Evolutionary conservation across 30 jellyfish, hydroid and myxozoan genomes (phyloP).

Genomic region (Aurelia aurita complex sp. Pacific): DNA sequence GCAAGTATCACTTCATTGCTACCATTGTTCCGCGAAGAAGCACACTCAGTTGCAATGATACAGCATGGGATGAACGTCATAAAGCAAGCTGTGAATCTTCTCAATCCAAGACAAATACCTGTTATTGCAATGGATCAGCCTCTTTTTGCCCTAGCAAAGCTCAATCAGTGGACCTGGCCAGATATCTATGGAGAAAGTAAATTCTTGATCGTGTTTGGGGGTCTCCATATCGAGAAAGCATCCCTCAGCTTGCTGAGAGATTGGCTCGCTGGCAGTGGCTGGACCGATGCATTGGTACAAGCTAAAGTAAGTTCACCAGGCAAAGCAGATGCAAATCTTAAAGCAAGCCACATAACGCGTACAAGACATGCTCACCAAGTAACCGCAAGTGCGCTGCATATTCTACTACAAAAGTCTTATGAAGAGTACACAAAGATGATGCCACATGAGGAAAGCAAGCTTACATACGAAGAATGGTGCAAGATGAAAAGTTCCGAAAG

Average conservation of each 20-base stretch:
- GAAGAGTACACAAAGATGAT: not conserved
- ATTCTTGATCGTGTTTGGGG: constrained; percentile 54
- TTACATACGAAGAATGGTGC: constrained; percentile 5
- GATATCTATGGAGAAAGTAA: constrained; percentile 34
- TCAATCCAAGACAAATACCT: constrained; percentile 65
- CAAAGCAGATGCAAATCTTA: constrained; percentile 46
- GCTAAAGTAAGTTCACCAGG: constrained; percentile 60
- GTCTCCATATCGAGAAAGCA: constrained; percentile 40
- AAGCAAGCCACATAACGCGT: constrained; percentile 21
- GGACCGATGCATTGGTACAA: constrained; percentile 33
- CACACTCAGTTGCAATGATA: constrained; percentile 63
- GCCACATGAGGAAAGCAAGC: not conserved
- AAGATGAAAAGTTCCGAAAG: constrained; percentile 8
- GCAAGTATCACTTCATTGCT: constrained; percentile 23
- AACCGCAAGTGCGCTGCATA: constrained; percentile 35
- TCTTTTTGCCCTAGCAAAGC: constrained; percentile 55
- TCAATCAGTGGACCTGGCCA: constrained; percentile 52
- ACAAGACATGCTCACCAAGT: constrained; percentile 38
- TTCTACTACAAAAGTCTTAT: constrained; percentile 14
- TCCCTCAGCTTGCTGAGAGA: no score
- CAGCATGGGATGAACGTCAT: constrained; percentile 35
- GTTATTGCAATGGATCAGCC: constrained; percentile 72
- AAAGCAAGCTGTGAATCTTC: constrained; percentile 34
- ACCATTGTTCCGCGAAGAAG: constrained; percentile 47
- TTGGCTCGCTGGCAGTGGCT: constrained; percentile 23